Evolutionary conservation across 2,113 vertebrate species (phyloP).

Genomic region (Melanerpes aurifrons): DNA sequence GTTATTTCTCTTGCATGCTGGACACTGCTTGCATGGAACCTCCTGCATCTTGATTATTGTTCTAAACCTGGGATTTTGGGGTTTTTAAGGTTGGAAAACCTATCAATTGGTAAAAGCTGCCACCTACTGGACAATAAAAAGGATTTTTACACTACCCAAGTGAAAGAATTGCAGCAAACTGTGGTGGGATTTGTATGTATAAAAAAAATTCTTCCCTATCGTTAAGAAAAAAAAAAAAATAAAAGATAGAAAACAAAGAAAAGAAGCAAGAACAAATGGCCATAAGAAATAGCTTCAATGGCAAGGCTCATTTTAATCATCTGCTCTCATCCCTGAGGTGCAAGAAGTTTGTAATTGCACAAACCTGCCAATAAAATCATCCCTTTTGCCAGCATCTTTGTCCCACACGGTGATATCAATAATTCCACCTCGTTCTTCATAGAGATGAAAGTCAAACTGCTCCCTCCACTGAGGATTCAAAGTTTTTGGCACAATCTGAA

Average conservation of each 20-base stretch:
- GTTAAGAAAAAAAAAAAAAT: not conserved
- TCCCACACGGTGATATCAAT: slow-evolving; percentile 97
- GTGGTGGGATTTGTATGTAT: not conserved
- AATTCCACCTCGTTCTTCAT: slow-evolving; percentile 92
- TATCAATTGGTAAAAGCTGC: slow-evolving; percentile 75
- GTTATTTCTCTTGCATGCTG: not conserved
- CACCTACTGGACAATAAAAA: slow-evolving; percentile 75
- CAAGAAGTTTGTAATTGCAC: slow-evolving; percentile 21
- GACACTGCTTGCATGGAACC: not conserved
- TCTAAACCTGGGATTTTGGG: not conserved
- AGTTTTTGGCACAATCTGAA: slow-evolving; percentile 92
- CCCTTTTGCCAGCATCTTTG: slow-evolving; percentile 93
- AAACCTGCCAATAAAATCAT: slow-evolving; percentile 98
- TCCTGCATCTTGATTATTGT: not conserved
- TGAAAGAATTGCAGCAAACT: not conserved
- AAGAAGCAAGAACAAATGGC: not conserved
- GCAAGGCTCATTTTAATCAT: slow-evolving; percentile 30
- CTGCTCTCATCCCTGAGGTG: not conserved
- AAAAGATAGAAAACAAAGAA: no score
- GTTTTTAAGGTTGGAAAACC: not conserved
- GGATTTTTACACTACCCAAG: not conserved
- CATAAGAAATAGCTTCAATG: not conserved
- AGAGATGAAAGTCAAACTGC: slow-evolving; percentile 98
- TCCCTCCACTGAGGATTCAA: slow-evolving; percentile 97
- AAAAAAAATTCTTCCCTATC: not conserved